A percentile compares a stretch with the other conserved stretches of the same genome.
phyloP scores from a whole-genome alignment of 2,888 invertebrate genomes.

The Rhagonycha lutea region DNA sequence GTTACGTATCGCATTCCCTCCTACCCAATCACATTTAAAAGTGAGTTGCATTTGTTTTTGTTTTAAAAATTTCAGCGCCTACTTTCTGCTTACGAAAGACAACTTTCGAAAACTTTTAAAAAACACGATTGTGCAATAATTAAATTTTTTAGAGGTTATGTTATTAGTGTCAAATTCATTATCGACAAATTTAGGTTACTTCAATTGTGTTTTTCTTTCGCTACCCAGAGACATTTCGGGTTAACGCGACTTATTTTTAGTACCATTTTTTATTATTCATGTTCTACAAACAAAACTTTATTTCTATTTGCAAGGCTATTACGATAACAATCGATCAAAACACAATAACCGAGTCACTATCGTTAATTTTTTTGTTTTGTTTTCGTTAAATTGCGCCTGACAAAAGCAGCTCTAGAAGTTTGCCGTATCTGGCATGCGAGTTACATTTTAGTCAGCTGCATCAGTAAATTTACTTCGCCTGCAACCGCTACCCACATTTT shows the following conservation, averaged over 20 bases:
- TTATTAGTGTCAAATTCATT: constrained; percentile 2
- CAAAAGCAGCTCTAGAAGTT: background rate
- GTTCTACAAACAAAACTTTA: constrained; percentile 1
- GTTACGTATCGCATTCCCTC: background rate
- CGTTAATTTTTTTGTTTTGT: background rate
- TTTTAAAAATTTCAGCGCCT: background rate
- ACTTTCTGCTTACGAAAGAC: background rate
- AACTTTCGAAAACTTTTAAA: background rate
- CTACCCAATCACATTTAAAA: background rate
- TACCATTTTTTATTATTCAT: background rate
- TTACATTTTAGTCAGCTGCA: constrained; percentile 25
- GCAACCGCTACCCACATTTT: constrained; percentile 29
- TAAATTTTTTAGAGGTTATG: constrained; percentile 15
- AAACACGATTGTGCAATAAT: background rate
- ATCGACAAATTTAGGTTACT: background rate
- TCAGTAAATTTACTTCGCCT: constrained; percentile 32
- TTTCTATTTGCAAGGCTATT: constrained; percentile 6
- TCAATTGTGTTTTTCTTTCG: background rate
- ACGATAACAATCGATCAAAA: background rate
- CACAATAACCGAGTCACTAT: constrained; percentile 6
- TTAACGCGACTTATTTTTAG: background rate
- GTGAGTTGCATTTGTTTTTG: background rate
- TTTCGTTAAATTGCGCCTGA: background rate
- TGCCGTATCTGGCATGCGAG: constrained; percentile 13
- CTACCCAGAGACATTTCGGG: background rate